Percentiles rank a stretch among this genome's conserved stretches.
Conservation (phyloP, 2,888 invertebrate genomes). For the Cryptus viduatorius region DNA sequence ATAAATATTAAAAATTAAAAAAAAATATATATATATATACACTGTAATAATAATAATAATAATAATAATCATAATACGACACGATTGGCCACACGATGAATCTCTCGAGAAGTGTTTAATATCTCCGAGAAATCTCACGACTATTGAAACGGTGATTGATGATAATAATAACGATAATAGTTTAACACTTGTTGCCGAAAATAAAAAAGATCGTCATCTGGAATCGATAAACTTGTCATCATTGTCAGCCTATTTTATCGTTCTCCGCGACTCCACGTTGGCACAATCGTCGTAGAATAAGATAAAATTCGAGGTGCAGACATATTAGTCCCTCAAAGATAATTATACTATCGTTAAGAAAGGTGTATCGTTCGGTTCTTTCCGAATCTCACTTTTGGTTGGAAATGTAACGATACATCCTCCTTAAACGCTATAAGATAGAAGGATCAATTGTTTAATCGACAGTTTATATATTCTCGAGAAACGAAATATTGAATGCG, state of each 20-base stretch:
- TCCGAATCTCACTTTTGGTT: too few relatives aligned
- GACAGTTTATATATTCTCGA: constrained; percentile 17
- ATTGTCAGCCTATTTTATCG: background rate
- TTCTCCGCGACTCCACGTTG: background rate
- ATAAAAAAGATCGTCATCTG: background rate
- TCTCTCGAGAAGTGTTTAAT: constrained; percentile 14
- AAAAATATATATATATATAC: constrained; percentile 44
- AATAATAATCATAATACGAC: constrained; percentile 47
- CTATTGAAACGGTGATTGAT: constrained; percentile 16
- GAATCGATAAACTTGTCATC: constrained; percentile 16
- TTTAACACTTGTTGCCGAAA: constrained; percentile 13
- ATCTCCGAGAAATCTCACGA: constrained; percentile 38
- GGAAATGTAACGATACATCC: too few relatives aligned
- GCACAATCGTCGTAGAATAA: constrained; percentile 35
- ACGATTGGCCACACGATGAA: constrained; percentile 44
- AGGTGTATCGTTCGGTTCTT: too few relatives aligned
- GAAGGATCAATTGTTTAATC: constrained; percentile 19
- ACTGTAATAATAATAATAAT: constrained; percentile 21
- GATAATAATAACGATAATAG: constrained; percentile 37
- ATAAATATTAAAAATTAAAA: constrained; percentile 56
- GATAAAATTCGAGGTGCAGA: background rate
- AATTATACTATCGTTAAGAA: constrained; percentile 5
- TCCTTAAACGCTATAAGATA: constrained; percentile 10
- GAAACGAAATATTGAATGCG: background rate
- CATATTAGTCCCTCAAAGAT: background rate